Evolutionary conservation across 2,113 vertebrate species (phyloP).

Genomic region (Rostratula benghalensis): DNA sequence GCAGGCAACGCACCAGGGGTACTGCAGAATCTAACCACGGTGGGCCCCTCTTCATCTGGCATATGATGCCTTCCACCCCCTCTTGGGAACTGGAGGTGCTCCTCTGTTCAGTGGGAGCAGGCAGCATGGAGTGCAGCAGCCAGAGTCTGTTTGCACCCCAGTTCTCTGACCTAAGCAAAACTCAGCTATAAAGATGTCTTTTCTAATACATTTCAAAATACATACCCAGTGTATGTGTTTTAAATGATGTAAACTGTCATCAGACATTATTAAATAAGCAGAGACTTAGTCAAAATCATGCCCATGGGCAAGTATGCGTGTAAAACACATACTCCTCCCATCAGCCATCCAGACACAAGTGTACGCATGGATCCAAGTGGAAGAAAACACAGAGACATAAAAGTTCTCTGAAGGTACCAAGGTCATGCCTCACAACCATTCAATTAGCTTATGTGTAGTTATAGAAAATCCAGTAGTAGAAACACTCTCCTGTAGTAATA

Average conservation of each 20-base stretch:
- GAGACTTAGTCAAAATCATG: not conserved
- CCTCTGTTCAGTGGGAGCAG: not conserved
- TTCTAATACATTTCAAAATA: not conserved
- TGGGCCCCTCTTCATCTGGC: not conserved
- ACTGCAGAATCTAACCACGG: not conserved
- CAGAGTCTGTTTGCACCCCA: not conserved
- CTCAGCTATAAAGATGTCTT: not conserved
- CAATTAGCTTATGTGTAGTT: not conserved
- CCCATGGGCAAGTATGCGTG: rapidly evolving
- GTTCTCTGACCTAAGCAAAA: not conserved
- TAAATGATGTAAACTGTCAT: not conserved
- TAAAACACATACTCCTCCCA: not conserved
- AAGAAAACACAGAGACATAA: not conserved
- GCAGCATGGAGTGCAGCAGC: not conserved
- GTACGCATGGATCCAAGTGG: not conserved
- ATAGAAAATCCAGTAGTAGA: not conserved
- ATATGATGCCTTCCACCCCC: not conserved
- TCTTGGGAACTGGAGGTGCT: not conserved
- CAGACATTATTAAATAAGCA: not conserved
- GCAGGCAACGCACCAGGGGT: not conserved
- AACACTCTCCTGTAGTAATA: not conserved
- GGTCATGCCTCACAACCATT: not conserved
- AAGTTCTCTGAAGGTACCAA: not conserved
- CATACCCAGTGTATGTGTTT: not conserved
- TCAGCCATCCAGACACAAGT: not conserved